Conservation (phyloP, 2,888 invertebrate genomes). For the Margaritifera margaritifera region DNA sequence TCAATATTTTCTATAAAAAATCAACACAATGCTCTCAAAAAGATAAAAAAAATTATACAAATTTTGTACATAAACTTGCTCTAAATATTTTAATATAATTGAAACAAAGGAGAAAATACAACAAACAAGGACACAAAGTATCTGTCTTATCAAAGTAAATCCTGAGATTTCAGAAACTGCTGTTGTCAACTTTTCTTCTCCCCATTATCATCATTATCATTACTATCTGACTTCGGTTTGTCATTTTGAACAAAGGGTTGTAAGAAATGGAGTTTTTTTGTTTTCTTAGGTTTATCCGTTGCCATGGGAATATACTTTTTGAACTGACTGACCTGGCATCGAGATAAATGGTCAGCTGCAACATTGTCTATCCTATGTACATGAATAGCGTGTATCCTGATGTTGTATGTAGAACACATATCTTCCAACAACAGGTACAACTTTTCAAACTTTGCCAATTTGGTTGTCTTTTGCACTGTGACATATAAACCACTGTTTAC, state of each 20-base stretch:
- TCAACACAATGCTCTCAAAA: too few species aligned
- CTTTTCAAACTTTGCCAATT: slow-evolving; percentile 6
- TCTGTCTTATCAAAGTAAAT: too few species aligned
- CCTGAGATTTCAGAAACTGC: too few species aligned
- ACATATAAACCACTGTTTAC: slow-evolving; percentile 33
- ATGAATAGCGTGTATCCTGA: slow-evolving; percentile 34
- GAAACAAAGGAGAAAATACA: too few species aligned
- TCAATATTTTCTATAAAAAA: too few species aligned
- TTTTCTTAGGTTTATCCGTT: slow-evolving; percentile 36
- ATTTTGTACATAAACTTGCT: too few species aligned
- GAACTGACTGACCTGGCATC: slow-evolving; percentile 35
- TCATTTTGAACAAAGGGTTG: slow-evolving; percentile 23
- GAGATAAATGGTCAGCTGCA: slow-evolving; percentile 49
- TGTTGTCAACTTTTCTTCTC: neutral
- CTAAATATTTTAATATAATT: too few species aligned
- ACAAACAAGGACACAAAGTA: too few species aligned
- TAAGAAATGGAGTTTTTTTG: slow-evolving; percentile 50
- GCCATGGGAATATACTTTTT: slow-evolving; percentile 42
- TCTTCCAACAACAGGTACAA: slow-evolving; percentile 28
- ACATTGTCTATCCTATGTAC: slow-evolving; percentile 37
- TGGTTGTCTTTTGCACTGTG: neutral
- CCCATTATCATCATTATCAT: slow-evolving; percentile 2
- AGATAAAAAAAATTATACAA: too few species aligned
- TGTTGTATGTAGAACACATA: slow-evolving; percentile 35
- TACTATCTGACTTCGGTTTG: neutral